Base-by-base conservation (phyloP, 1,140 invertebrate species). In the Drosophila pseudoobscura region DNA sequence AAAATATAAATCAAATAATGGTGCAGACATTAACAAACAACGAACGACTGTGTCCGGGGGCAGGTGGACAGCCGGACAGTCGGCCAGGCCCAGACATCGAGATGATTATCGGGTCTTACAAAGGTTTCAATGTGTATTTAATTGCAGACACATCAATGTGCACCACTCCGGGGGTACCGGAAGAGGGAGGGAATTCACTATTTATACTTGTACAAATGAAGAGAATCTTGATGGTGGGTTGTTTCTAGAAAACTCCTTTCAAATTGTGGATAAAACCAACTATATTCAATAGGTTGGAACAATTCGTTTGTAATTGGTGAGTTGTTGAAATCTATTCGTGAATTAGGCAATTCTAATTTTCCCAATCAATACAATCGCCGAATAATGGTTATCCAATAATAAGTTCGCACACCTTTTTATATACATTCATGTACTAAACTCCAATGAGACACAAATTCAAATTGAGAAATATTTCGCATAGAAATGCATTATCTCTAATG, bases 1-100 rank as follows among this genome's bases (percentile, higher is more conserved):
- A 85, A 85, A 72, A 85, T 63, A 76, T 64, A 68, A 85, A 76
- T 71, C 71, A 79, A 79, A 79, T 75, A 84, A 75, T 63, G 58
- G 69, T 57, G 56, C 62, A 83, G 74, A 83, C 78, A 83, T 74
- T 69, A 73, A 68, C 63, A 82, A 83, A 83, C 64, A 82, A 77
- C 47, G 17, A 62, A 61, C 35, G 35, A 39, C 35, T 59, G 60
- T 72, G 51, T 45, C 50, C 44, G 11, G 29, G 51, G 15, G 20
- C 29, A 46, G 35, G 5, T 6, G 3, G 24, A 29, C 9, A 15
- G 9, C 2, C 15, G 39, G 29, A 29, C 29, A 15, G 15, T 8
- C 15, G 39, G 29, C 6, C 29, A 29, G 29, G 8, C 31, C 57
- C 70, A 62, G 57, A 73, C 66, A 70, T 52, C 59, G 69, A 61